phyloP scores from a whole-genome alignment of 2,888 invertebrate genomes.

The Agrilus cyanescens region DNA sequence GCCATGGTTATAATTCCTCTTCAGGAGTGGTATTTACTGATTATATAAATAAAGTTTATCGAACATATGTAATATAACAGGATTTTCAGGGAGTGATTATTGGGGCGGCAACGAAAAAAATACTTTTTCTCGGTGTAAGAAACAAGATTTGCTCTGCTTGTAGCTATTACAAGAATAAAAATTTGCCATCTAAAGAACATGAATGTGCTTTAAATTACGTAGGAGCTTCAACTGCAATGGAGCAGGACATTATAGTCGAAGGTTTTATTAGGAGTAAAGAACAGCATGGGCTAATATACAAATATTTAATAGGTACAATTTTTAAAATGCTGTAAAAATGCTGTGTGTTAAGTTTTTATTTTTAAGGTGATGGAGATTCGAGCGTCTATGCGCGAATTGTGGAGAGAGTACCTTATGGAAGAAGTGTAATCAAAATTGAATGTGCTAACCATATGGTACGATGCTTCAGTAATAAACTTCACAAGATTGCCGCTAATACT shows the following conservation, averaged over 20 bases:
- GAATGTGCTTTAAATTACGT: background rate
- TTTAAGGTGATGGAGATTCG: slow-evolving; percentile 3
- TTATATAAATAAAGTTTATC: too few relatives aligned
- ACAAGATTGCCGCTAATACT: background rate
- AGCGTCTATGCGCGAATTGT: slow-evolving; percentile 1
- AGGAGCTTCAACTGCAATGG: too few relatives aligned
- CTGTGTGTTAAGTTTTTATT: background rate
- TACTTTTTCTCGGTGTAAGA: too few relatives aligned
- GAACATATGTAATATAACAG: too few relatives aligned
- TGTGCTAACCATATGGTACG: slow-evolving; percentile 5
- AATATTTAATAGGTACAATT: slow-evolving; percentile 1
- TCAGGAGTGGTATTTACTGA: too few relatives aligned
- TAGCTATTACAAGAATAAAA: too few relatives aligned
- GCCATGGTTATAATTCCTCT: background rate
- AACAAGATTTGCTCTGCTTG: too few relatives aligned
- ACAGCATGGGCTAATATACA: slow-evolving; percentile 1
- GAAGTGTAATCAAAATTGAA: slow-evolving; percentile 5
- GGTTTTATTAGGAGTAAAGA: background rate
- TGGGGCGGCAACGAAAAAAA: too few relatives aligned
- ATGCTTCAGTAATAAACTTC: background rate
- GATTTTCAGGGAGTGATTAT: too few relatives aligned
- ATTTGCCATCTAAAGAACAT: background rate
- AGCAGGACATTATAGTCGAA: slow-evolving; percentile 1
- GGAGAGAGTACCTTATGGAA: slow-evolving; percentile 4
- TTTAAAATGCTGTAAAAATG: too few relatives aligned